Evolutionary conservation across 2,888 invertebrate species (phyloP).

Genomic region (Ferrisia virgata): DNA sequence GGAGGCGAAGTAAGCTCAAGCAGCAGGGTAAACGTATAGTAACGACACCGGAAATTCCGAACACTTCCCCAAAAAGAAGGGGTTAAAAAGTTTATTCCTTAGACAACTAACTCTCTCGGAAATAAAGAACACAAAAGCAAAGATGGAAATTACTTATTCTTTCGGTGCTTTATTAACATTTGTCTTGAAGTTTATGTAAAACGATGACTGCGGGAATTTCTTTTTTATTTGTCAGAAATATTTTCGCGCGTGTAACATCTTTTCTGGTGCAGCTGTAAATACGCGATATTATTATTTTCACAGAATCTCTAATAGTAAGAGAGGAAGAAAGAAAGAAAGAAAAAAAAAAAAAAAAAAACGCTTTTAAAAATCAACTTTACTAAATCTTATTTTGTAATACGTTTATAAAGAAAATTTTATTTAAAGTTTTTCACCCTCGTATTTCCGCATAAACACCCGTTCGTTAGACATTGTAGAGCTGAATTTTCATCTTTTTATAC

Average conservation of each 20-base stretch:
- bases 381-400: slow-evolving; percentile 32
- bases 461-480: neutral
- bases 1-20: neutral
- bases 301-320: too few species aligned
- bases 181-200: slow-evolving; percentile 27
- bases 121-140: slow-evolving; percentile 24
- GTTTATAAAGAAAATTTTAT: slow-evolving; percentile 34
- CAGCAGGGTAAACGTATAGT: neutral
- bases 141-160: slow-evolving; percentile 32
- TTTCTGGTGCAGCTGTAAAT: slow-evolving; percentile 5
- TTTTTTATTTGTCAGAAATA: slow-evolving; percentile 32
- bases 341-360: neutral
- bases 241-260: slow-evolving; percentile 26
- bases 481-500: neutral
- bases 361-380: slow-evolving; percentile 23
- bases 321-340: too few species aligned
- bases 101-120: slow-evolving; percentile 27
- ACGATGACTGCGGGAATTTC: slow-evolving; percentile 15
- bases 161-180: slow-evolving; percentile 33
- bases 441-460: too few species aligned
- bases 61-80: slow-evolving; percentile 10
- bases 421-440: neutral
- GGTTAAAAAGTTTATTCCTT: slow-evolving; percentile 27
- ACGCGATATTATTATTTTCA: slow-evolving; percentile 16
- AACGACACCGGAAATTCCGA: slow-evolving; percentile 25